Evolutionary conservation across 2,113 vertebrate genomes (phyloP).

Genomic region (Crotalus horridus): DNA sequence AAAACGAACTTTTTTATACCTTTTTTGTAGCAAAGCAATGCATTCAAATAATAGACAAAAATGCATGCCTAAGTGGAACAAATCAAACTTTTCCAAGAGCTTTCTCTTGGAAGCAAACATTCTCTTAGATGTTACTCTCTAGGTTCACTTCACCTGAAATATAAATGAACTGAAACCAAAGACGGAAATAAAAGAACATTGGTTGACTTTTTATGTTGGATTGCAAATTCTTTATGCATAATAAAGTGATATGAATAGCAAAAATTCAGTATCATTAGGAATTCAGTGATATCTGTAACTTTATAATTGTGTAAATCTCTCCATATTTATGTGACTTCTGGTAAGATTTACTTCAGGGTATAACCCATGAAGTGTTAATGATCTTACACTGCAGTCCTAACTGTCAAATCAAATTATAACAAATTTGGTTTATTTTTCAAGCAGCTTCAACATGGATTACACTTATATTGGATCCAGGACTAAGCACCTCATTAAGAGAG

Average conservation of each 20-base stretch:
- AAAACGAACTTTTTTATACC: constrained; percentile 51
- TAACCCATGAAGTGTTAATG: constrained; percentile 71
- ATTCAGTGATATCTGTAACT: constrained; percentile 62
- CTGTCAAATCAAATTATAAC: constrained; percentile 67
- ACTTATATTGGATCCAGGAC: constrained; percentile 49
- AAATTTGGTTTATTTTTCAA: constrained; percentile 62
- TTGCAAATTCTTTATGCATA: constrained; percentile 62
- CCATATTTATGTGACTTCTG: constrained; percentile 70
- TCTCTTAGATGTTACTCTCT: constrained; percentile 59
- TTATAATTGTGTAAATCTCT: constrained; percentile 68
- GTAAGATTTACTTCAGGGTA: constrained; percentile 69
- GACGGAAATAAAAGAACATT: constrained; percentile 57
- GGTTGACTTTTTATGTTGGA: constrained; percentile 66
- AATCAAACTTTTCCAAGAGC: constrained; percentile 63
- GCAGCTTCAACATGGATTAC: constrained; percentile 57
- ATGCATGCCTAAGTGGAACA: constrained; percentile 67
- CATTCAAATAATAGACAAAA: constrained; percentile 57
- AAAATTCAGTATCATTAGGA: constrained; percentile 61
- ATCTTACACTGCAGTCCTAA: constrained; percentile 61
- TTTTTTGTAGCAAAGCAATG: constrained; percentile 37
- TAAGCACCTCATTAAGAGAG: constrained; percentile 45
- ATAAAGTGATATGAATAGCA: constrained; percentile 67
- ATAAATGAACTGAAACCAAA: constrained; percentile 71
- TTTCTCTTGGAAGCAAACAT: constrained; percentile 64
- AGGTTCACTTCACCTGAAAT: constrained; percentile 60